Percentiles rank a stretch among this genome's conserved stretches.
These are phyloP conservation scores for Bothrops jararaca DNA, from an alignment of 2,113 vertebrate genomes.

Conservation along the genomic window DNA sequence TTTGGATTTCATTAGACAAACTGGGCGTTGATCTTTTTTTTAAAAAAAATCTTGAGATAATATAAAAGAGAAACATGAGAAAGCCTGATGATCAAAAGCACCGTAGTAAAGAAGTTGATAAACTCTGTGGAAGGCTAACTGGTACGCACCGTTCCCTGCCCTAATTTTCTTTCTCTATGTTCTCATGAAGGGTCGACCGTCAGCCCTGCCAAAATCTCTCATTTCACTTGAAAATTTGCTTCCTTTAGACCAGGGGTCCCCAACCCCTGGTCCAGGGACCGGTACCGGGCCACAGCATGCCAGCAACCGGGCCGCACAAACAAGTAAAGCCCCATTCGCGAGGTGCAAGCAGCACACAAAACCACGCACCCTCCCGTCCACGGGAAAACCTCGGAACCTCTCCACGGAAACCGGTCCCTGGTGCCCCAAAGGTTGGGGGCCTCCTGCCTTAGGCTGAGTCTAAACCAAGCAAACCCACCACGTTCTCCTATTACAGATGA, in stretches of 20 bases:
- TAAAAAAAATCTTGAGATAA: background rate
- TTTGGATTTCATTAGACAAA: constrained; percentile 19
- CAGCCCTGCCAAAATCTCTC: background rate
- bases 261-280: too few species aligned
- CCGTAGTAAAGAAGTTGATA: background rate
- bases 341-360: too few species aligned
- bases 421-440: too few species aligned
- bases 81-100: background rate
- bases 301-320: too few species aligned
- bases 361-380: too few species aligned
- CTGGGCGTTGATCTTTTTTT: background rate
- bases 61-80: background rate
- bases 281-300: too few species aligned
- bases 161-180: background rate
- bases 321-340: too few species aligned
- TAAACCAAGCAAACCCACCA: background rate
- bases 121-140: too few species aligned
- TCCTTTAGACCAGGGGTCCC: background rate
- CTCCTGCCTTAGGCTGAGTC: background rate
- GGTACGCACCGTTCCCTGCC: background rate
- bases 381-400: too few species aligned
- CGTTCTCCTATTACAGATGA: background rate
- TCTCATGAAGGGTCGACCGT: background rate
- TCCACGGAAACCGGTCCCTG: too few species aligned
- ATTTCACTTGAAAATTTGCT: background rate